These are phyloP conservation scores for Gobio gobio DNA, from an alignment of 2,113 vertebrate genomes.

Conservation along the genomic window DNA sequence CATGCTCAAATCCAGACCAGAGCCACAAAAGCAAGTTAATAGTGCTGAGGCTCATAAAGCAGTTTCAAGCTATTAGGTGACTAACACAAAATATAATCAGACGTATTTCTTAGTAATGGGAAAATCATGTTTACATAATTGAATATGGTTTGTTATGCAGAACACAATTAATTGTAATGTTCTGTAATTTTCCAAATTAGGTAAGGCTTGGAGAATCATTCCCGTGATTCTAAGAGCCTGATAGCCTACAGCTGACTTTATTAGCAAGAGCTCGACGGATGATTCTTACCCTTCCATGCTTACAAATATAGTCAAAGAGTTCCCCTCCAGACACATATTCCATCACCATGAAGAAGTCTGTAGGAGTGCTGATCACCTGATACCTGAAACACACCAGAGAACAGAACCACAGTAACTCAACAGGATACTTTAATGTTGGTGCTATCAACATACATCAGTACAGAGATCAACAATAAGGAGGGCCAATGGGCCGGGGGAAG, in stretches of 20 bases:
- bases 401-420: conserved; percentile 35
- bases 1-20: conserved; percentile 2
- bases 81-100: neutral
- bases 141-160: neutral
- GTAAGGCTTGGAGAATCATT: neutral
- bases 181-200: neutral
- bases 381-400: conserved; percentile 79
- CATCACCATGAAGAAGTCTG: conserved; percentile 99
- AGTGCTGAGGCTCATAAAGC: neutral
- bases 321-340: conserved; percentile 97
- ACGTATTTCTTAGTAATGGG: neutral
- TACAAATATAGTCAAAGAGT: conserved; percentile 99
- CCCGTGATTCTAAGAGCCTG: neutral
- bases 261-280: neutral
- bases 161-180: neutral
- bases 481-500: neutral
- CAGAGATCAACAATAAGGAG: neutral
- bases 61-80: neutral
- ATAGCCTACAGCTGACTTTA: neutral
- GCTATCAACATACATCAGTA: neutral
- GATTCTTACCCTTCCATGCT: conserved; percentile 91
- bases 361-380: conserved; percentile 98
- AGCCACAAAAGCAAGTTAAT: neutral
- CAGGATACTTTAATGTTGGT: neutral
- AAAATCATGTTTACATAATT: neutral